Conservation (phyloP, 1,140 invertebrate genomes). For the Calephelis nemesis region DNA sequence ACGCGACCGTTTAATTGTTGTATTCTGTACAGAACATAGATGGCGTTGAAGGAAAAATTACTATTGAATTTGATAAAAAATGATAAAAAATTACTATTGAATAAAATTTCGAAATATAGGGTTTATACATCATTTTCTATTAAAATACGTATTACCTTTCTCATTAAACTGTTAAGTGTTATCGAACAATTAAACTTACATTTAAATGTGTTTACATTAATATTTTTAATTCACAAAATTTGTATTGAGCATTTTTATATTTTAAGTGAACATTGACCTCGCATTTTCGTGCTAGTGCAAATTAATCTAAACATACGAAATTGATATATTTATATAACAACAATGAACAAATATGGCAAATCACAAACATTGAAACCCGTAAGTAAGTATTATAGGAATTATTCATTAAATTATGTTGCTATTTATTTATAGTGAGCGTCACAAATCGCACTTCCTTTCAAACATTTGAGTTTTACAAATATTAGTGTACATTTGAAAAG, state of each 20-base stretch:
- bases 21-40: too few species aligned
- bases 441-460: slow-evolving; percentile 42
- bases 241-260: slow-evolving; percentile 67
- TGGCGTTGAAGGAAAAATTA: too few species aligned
- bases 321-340: slow-evolving; percentile 64
- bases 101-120: too few species aligned
- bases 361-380: slow-evolving; percentile 49
- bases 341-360: slow-evolving; percentile 73
- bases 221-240: slow-evolving; percentile 17
- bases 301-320: slow-evolving; percentile 46
- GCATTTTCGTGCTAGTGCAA: slow-evolving; percentile 66
- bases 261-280: slow-evolving; percentile 47
- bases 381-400: slow-evolving; percentile 23
- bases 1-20: too few species aligned
- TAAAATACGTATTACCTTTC: too few species aligned
- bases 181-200: not conserved
- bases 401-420: slow-evolving; percentile 11
- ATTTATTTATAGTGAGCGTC: slow-evolving; percentile 42
- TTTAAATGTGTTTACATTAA: slow-evolving; percentile 18
- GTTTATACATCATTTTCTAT: too few species aligned
- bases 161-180: too few species aligned
- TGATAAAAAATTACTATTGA: too few species aligned
- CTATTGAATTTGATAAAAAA: too few species aligned
- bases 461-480: slow-evolving; percentile 18
- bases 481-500: slow-evolving; percentile 22